These are phyloP conservation scores for Buathra laborator DNA, from an alignment of 2,888 invertebrate genomes.

Conservation along the genomic window DNA sequence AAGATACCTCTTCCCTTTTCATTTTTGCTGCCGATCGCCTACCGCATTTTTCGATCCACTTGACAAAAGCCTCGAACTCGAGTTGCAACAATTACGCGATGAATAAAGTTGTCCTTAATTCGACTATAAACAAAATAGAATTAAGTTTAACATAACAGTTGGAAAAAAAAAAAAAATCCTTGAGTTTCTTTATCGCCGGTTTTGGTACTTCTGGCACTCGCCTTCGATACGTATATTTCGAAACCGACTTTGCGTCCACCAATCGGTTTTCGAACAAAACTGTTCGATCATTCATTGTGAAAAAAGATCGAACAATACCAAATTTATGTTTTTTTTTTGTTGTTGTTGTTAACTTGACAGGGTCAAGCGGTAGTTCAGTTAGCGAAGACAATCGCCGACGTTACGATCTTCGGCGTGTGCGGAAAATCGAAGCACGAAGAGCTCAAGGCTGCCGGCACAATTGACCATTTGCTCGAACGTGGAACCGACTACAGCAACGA, in stretches of 20 bases:
- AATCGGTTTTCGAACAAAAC: too few relatives aligned
- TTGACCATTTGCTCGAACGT: slow-evolving; percentile 93
- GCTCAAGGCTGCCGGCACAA: slow-evolving; percentile 90
- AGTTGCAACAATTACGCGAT: not conserved
- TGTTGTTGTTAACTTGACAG: slow-evolving; percentile 85
- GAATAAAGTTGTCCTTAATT: not conserved
- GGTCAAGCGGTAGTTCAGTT: slow-evolving; percentile 95
- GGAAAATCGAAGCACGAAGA: slow-evolving; percentile 94
- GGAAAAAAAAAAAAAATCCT: not conserved
- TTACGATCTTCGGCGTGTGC: slow-evolving; percentile 94
- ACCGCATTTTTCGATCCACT: not conserved
- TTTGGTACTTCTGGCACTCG: not conserved
- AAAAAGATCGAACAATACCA: not conserved
- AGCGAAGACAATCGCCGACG: slow-evolving; percentile 92
- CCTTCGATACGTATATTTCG: too few relatives aligned
- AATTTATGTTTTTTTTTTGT: slow-evolving; percentile 10
- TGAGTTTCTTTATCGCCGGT: not conserved
- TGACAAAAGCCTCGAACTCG: not conserved
- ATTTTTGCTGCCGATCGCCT: slow-evolving; percentile 16
- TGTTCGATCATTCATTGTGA: not conserved
- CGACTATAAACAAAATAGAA: not conserved
- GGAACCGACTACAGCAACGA: slow-evolving; percentile 93
- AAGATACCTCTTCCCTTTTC: slow-evolving; percentile 18
- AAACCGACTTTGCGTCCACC: too few relatives aligned
- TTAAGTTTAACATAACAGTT: not conserved